Evolutionary conservation across 2,113 vertebrate species (phyloP).

Genomic region (Sturnira hondurensis): DNA sequence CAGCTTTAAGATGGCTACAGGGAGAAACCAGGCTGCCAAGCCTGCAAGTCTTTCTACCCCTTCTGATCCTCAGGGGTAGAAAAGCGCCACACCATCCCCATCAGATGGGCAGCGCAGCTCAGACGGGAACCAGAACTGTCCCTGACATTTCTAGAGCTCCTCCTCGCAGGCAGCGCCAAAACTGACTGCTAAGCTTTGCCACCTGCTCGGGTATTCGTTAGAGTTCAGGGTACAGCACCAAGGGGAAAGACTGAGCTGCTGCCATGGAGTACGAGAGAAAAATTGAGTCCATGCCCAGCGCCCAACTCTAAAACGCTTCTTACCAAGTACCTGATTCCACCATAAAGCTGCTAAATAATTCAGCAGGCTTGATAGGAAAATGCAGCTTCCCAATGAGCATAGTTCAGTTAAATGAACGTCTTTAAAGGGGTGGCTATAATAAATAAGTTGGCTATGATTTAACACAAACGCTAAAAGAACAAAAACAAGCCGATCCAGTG

Average conservation of each 20-base stretch:
- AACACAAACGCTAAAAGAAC: constrained; percentile 55
- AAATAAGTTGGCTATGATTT: constrained; percentile 60
- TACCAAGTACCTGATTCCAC: constrained; percentile 66
- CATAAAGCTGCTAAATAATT: constrained; percentile 76
- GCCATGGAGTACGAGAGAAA: not conserved
- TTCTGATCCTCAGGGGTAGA: too few species aligned
- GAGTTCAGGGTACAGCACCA: not conserved
- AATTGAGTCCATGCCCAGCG: not conserved
- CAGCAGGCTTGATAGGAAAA: constrained; percentile 68
- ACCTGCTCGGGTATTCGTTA: constrained; percentile 11
- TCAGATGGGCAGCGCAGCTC: too few species aligned
- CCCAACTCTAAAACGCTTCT: constrained; percentile 47
- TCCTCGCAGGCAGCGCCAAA: not conserved
- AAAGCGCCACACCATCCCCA: too few species aligned
- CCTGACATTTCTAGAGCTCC: not conserved
- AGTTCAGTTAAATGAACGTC: constrained; percentile 69
- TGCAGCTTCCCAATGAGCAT: constrained; percentile 63
- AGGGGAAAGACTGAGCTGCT: not conserved
- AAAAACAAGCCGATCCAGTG: not conserved
- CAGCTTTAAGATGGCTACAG: not conserved
- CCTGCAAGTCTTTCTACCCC: too few species aligned
- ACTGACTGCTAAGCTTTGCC: not conserved
- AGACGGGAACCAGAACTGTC: not conserved
- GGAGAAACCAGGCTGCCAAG: not conserved
- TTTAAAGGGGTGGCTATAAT: constrained; percentile 55